Evolutionary conservation across 2,113 vertebrate species (phyloP).

Genomic region (Oophaga pumilio): DNA sequence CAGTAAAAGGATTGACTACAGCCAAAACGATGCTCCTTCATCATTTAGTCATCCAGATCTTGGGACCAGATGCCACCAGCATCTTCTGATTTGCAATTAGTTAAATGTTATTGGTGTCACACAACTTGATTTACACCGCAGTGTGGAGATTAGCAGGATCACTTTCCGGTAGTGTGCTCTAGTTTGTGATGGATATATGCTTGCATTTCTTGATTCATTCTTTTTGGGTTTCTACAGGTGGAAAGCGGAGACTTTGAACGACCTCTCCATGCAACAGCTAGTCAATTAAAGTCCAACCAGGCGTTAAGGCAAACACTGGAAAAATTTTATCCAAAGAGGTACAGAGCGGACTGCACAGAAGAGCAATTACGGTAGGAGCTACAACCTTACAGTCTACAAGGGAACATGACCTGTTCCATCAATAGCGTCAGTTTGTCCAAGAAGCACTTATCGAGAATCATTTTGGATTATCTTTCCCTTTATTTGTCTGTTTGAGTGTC

Average conservation of each 20-base stretch:
- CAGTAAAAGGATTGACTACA: too few species aligned
- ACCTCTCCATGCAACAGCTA: slow-evolving; percentile 81
- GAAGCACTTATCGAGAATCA: neutral
- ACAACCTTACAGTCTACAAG: neutral
- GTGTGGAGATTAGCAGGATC: neutral
- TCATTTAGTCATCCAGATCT: too few species aligned
- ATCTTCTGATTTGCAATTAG: too few species aligned
- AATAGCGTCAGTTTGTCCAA: neutral
- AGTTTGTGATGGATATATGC: neutral
- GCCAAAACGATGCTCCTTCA: too few species aligned
- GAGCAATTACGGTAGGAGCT: slow-evolving; percentile 86
- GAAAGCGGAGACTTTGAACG: slow-evolving; percentile 95
- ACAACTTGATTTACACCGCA: neutral
- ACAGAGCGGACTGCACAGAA: slow-evolving; percentile 81
- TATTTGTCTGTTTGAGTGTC: neutral
- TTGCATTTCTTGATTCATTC: neutral
- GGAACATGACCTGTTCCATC: neutral
- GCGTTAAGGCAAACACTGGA: slow-evolving; percentile 91
- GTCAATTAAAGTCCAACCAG: slow-evolving; percentile 84
- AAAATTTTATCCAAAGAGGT: slow-evolving; percentile 92
- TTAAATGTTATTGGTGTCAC: neutral
- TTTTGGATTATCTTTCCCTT: neutral
- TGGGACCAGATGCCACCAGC: too few species aligned
- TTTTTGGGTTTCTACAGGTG: slow-evolving; percentile 71
- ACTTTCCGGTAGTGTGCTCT: neutral